Conservation (phyloP, 2,113 vertebrate genomes). For the Hassar affinis region DNA sequence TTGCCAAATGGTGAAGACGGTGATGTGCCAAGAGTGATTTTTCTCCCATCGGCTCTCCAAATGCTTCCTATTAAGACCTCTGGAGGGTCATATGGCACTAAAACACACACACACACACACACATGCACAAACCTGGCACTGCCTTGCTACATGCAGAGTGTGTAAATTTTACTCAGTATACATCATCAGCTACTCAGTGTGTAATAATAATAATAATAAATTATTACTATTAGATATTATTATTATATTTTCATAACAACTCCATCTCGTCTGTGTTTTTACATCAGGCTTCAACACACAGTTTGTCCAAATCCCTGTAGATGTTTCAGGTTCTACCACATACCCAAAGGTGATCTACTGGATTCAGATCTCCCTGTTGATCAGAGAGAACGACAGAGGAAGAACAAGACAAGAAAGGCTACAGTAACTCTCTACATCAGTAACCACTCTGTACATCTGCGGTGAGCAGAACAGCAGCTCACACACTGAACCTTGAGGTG, state of each 20-base stretch:
- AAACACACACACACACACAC: slow-evolving; percentile 39
- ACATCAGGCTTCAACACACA: neutral
- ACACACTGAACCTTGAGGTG: no score
- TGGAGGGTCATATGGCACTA: slow-evolving; percentile 33
- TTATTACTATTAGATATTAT: no score
- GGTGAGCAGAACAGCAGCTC: no score
- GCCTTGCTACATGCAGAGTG: neutral
- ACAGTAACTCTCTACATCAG: no score
- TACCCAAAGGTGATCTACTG: no score
- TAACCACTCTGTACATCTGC: no score
- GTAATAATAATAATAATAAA: slow-evolving; percentile 2
- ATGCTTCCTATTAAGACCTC: slow-evolving; percentile 24
- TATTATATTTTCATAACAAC: neutral
- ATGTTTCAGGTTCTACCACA: no score
- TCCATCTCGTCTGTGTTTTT: neutral
- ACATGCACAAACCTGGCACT: slow-evolving; percentile 9
- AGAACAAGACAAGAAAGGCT: no score
- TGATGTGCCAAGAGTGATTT: slow-evolving; percentile 11
- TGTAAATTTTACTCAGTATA: slow-evolving; percentile 1
- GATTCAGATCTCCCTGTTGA: no score
- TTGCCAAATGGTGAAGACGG: slow-evolving; percentile 36
- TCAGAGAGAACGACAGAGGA: no score
- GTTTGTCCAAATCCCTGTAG: neutral
- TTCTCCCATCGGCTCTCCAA: slow-evolving; percentile 23
- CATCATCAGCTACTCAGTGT: slow-evolving; percentile 7